phyloP scores from a whole-genome alignment of 2,888 invertebrate genomes.

The Tenthredo notha region DNA sequence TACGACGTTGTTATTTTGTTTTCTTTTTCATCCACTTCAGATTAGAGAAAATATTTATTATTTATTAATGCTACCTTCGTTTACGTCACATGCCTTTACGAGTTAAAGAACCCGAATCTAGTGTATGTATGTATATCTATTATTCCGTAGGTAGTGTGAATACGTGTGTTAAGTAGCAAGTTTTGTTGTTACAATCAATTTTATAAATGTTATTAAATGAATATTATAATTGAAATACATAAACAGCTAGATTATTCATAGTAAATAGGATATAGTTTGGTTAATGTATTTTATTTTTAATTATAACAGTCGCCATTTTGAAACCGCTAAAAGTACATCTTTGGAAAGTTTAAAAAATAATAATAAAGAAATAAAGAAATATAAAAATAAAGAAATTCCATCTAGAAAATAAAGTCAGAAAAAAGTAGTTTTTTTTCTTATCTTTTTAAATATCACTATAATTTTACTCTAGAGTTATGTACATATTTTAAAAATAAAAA shows the following conservation, averaged over 20 bases:
- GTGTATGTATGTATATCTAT: conserved; percentile 21
- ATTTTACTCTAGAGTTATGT: neutral
- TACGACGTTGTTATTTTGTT: neutral
- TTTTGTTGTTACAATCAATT: conserved; percentile 37
- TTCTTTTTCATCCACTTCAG: conserved; percentile 5
- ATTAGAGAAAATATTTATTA: conserved; percentile 60
- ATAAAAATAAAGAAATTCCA: too few relatives aligned
- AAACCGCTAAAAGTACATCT: conserved; percentile 29
- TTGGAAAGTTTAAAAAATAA: conserved; percentile 33
- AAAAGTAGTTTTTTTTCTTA: neutral
- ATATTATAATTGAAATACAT: neutral
- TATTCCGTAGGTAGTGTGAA: neutral
- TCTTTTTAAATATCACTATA: neutral
- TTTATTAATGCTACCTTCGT: conserved; percentile 65
- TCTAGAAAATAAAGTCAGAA: neutral
- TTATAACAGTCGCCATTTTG: conserved; percentile 48
- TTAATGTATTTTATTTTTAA: conserved; percentile 37
- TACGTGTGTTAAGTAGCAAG: neutral
- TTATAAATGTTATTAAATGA: neutral
- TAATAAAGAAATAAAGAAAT: too few relatives aligned
- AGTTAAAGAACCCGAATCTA: conserved; percentile 39
- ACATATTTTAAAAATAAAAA: neutral
- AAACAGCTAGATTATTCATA: neutral
- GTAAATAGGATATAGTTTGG: neutral
- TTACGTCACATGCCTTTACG: conserved; percentile 61